Base-by-base conservation (phyloP, 2,113 vertebrate species). In the Serinus canaria region DNA sequence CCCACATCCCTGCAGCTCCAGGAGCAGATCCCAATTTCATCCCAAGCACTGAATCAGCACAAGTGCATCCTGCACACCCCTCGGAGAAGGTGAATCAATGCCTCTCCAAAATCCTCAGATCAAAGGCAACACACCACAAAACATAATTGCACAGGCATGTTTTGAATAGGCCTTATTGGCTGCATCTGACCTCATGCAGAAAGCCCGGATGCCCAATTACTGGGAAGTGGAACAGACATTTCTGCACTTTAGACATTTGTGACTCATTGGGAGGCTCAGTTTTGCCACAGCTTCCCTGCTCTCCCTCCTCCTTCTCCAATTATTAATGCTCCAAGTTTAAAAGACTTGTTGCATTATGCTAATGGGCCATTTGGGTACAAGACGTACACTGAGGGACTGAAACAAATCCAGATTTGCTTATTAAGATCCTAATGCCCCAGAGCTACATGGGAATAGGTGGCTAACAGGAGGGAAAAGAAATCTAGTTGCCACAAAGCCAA, bases 311-410 rank as follows among this genome's bases (percentile, higher is more conserved):
- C 75, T 77, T 83, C 83, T 87, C 89, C 88, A 92, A 92, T 96
- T 94, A 97, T 94, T 95, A 94, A 94, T 89, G 92, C 83, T 90
- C 58, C 83, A 84, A 94, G 85, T 96, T 95, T 93, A 84, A 92
- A 94, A 95, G 80, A 96, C 95, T 95, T 94, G 93, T 96, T 97
- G 95, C 94, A 92, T 96, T 96, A 95, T 72, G 91, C 87, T 96
- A 93, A 95, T 93, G 69, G 93, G n/a, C 88, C 79, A 84, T 83
- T 92, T 84, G 83, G 92, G 95, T 94, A 96, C 94, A 96, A 92
- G 85, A 90, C 30, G 95, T 95, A 92, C 92, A 90, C 88, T 6
- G n/a, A 86, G 62, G 76, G 88, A 94, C 92, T 78, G 76, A 86
- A 95, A 93, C 95, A 90, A 83, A 95, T 94, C 94, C 92, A 96